Evolutionary conservation across 1,140 invertebrate genomes (phyloP).

Genomic region (Paralvinella palmiformis): DNA sequence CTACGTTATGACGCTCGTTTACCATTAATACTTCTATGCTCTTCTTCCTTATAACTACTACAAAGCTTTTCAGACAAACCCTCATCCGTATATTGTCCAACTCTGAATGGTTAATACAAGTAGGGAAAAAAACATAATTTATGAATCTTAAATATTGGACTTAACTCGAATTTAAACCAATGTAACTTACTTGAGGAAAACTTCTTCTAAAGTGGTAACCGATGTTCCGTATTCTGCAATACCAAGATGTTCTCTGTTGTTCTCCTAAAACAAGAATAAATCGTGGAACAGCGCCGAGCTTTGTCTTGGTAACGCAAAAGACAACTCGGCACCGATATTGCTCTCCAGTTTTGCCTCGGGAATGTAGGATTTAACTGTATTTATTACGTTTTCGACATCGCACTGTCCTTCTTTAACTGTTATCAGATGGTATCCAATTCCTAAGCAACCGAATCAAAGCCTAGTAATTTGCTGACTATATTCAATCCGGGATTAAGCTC

Average conservation of each 20-base stretch:
- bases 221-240: slow-evolving; percentile 72
- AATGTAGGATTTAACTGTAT: slow-evolving; percentile 31
- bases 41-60: too few relatives aligned
- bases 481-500: too few relatives aligned
- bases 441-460: too few relatives aligned
- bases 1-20: too few relatives aligned
- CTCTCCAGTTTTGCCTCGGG: slow-evolving; percentile 37
- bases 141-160: too few relatives aligned
- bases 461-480: too few relatives aligned
- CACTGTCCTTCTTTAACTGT: slow-evolving; percentile 50
- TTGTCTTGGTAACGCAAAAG: slow-evolving; percentile 43
- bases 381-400: slow-evolving; percentile 47
- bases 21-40: too few relatives aligned
- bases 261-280: slow-evolving; percentile 63
- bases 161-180: too few relatives aligned
- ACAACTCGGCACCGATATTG: slow-evolving; percentile 44
- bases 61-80: too few relatives aligned
- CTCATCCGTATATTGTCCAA: too few relatives aligned
- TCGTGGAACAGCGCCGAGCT: slow-evolving; percentile 38
- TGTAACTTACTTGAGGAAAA: slow-evolving; percentile 82
- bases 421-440: slow-evolving; percentile 45
- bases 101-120: too few relatives aligned
- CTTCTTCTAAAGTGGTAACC: slow-evolving; percentile 77
- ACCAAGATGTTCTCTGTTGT: slow-evolving; percentile 56
- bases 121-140: too few relatives aligned